Evolutionary conservation across 2,797 vertebrate genomes (phyloP), one percentile per base, ranked within the genome.

Genomic region (Leptoclinus maculatus): DNA sequence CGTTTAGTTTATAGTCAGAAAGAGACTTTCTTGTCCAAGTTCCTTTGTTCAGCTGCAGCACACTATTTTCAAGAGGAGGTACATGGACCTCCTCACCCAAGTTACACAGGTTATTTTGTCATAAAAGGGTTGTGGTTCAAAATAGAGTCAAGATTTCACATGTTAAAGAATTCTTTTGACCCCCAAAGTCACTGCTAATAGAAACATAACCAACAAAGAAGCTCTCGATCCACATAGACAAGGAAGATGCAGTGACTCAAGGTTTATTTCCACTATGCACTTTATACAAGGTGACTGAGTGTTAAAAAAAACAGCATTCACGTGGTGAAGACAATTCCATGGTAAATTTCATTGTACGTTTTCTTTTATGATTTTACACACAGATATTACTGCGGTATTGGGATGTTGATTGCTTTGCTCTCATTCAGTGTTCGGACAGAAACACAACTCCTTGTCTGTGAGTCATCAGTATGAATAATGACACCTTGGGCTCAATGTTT

Each of bases 391-490:
- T 9, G 27, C 62, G 21, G 57, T 63, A 54, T 19, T 14, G 60
- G 53, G 29, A 36, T 16, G 17, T 57, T 7, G 21, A 25, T 47
- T 38, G 10, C 59, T 47, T 73, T 65, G 21, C 36, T 36, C 60
- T 71, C 47, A 60, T 49, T 64, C 58, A n/a, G 29, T 49, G 27
- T 34, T 71, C 39, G 71, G 57, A 74, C 34, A 41, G 59, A 25
- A 80, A 47, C 11, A 36, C 0, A 36, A 59, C 39, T 82, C 67
- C 66, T 58, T 53, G 68, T 71, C 68, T 85, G 32, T 74, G 76
- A 88, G 73, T 89, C 80, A 85, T 83, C 71, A 39, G 25, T 70
- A 65, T 84, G 78, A 88, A 83, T 87, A 83, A 89, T 87, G 84
- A 82, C 80, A 84, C 78, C 82, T 81, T 74, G 59, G 71, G 77